Base-by-base conservation (phyloP, 2,797 vertebrate genomes). In the Oryzias sinensis region DNA sequence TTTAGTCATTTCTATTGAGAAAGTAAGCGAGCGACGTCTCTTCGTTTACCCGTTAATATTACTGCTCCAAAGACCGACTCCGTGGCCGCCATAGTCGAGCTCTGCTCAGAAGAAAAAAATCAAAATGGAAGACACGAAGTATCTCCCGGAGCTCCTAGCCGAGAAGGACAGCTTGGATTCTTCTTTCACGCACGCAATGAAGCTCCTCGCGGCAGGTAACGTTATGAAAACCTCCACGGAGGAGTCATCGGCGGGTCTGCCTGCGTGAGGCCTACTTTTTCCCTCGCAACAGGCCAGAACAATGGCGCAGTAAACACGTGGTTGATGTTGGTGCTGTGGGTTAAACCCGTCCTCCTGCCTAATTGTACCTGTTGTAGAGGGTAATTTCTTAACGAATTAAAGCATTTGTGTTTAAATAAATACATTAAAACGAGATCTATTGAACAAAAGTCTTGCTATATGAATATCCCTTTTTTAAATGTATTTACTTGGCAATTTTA, bases 131-230 rank as follows among this genome's bases (percentile, higher is more conserved):
- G 96, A 97, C 83, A 94, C 93, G 22, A 99, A 98, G 60, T 98
- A 98, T 57, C 88, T 99, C 25, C 96, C 96, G 1, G 95, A 99
- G 89, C 93, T 99, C 42, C 91, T 96, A 87, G 97, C 97, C 0
- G 97, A 99, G 62, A 98, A 97, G 80, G 97, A 99, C 87, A 98
- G 96, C 42, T 78, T 98, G 76, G 97, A 99, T 81, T 93, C 95
- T 5, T 98, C 96, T 9, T 98, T 98, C 84, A 97, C 95, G 0
- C 96, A 99, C 73, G 95, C 96, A 33, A 97, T 95, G 94, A 96
- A 97, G 64, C 93, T 99, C 0, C 92, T 99, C 5, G 86, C 91
- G 13, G 93, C 93, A 90, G 96, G 96, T 96, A 82, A 70, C 2
- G 63, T 42, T 15, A 37, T 37, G 33, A 37, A 2, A 27, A 53